Base-by-base conservation (phyloP, 1,140 invertebrate species). In the Acromyrmex heyeri region DNA sequence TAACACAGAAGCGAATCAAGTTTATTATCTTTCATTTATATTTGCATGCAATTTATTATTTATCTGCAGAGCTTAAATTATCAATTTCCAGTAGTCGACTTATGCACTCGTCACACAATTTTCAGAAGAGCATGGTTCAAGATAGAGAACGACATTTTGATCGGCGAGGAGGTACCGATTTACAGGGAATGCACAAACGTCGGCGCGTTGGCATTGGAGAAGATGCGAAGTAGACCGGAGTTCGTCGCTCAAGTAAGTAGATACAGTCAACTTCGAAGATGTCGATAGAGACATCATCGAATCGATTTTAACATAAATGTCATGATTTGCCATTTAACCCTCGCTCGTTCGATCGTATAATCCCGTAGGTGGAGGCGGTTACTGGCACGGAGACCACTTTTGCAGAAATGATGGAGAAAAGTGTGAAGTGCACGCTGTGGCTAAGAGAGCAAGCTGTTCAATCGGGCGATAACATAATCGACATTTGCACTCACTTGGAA, bases 401-500 rank as follows among this genome's bases (percentile, higher is more conserved):
- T 16, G 69, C 57, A 44, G 59, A 88, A 75, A 87, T 88, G 67
- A 87, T 34, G 72, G 67, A 83, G 78, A 78, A 85, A 62, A 87
- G 85, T 70, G 75, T 88, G 48, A 79, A 65, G 53, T 87, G 65
- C 61, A 76, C 79, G 70, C 61, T 89, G 24, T 87, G 79, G 64
- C n/a, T 85, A 38, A 65, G 38, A 67, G 75, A 85, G 61, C 78
- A 94, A n/a, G 95, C 95, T 3, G 85, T 96, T 14, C 89, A 93
- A 57, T 92, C 94, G 5, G 94, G 93, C 3, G 96, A 96, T 24
- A 24, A 24, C 65, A 91, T 95, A 0, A 85, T 96, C 8, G 87
- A 93, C 6, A 73, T 95, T 34, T 95, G 95, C 6, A 95, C 95
- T 5, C 92, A 95, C 75, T 77, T 95, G 21, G 94, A 96, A 61